Base-by-base conservation (phyloP, 2,113 vertebrate species). In the Caranx ignobilis region DNA sequence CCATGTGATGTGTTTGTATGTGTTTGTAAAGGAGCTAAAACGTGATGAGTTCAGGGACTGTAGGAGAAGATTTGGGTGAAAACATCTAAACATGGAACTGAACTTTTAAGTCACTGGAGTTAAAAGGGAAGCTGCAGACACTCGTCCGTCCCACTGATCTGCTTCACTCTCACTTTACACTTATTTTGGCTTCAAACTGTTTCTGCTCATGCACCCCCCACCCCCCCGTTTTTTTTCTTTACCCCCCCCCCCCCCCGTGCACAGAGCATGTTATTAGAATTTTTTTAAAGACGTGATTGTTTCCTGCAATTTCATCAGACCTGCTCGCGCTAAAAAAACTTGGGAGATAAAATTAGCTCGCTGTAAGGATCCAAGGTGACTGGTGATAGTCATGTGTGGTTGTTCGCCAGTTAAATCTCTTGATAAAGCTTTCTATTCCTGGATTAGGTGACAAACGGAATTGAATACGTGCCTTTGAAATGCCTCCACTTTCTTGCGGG, bases 281-380 rank as follows among this genome's bases (percentile, higher is more conserved):
- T 79, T 79, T 69, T 79, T 79, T 82, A 66, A 84, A 86, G 80
- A 77, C 35, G 32, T 66, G 77, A 67, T 75, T 32, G 62, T 93
- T 93, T 93, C 88, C 72, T 54, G 66, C 55, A 71, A 50, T 92
- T 93, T 92, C 89, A 89, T 92, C 90, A 93, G 89, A 87, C 73
- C 56, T 62, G 83, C 75, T 66, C 35, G 72, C 18, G 21, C 78
- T 67, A 19, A 79, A 47, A 74, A 66, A 87, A 88, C 19, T 65
- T 45, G 61, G 61, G 52, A 52, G 84, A 80, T 83, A 85, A 89
- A 90, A 87, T 90, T 87, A 91, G 83, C 79, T 63, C 11, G 4
- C 43, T 66, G 56, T 54, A 66, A 75, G 77, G 76, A 86, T 84
- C 77, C 80, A 65, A 76, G 85, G 87, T 89, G 84, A 89, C 80